Percentiles rank a stretch among this genome's conserved stretches.
These are phyloP conservation scores for Hypselothyrea guttata DNA, from an alignment of 2,888 invertebrate genomes.

Conservation along the genomic window DNA sequence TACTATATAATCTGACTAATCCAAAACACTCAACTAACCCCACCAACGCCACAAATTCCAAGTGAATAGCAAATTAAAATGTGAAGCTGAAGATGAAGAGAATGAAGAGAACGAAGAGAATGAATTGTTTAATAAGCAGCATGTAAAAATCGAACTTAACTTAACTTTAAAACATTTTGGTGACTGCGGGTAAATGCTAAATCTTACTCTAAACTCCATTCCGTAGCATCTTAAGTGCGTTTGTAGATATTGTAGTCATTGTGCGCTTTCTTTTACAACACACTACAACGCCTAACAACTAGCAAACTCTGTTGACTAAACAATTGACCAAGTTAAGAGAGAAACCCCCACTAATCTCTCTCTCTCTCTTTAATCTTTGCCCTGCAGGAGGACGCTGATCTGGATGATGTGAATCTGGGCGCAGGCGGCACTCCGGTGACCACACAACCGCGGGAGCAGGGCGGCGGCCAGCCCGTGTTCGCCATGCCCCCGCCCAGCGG, in stretches of 20 bases:
- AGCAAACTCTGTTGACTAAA: slow-evolving; percentile 65
- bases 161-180: too few species aligned
- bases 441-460: slow-evolving; percentile 79
- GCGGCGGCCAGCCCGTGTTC: slow-evolving; percentile 79
- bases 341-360: neutral
- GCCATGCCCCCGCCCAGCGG: slow-evolving; percentile 81
- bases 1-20: slow-evolving; percentile 19
- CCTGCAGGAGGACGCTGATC: slow-evolving; percentile 81
- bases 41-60: slow-evolving; percentile 1
- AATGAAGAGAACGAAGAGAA: too few species aligned
- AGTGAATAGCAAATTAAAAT: slow-evolving; percentile 33
- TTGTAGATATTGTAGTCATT: too few species aligned
- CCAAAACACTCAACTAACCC: slow-evolving; percentile 1
- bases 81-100: slow-evolving; percentile 1
- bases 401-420: slow-evolving; percentile 80
- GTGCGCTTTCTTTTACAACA: too few species aligned
- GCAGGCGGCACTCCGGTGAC: slow-evolving; percentile 73
- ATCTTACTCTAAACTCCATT: too few species aligned
- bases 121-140: too few species aligned
- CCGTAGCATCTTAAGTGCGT: too few species aligned
- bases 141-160: too few species aligned
- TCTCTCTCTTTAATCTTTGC: neutral
- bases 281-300: slow-evolving; percentile 7
- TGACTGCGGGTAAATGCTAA: too few species aligned
- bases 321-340: slow-evolving; percentile 31